Evolutionary conservation across 2,888 invertebrate genomes (phyloP), one percentile per base, ranked within the genome.

Genomic region (Chrysodeixis includens): DNA sequence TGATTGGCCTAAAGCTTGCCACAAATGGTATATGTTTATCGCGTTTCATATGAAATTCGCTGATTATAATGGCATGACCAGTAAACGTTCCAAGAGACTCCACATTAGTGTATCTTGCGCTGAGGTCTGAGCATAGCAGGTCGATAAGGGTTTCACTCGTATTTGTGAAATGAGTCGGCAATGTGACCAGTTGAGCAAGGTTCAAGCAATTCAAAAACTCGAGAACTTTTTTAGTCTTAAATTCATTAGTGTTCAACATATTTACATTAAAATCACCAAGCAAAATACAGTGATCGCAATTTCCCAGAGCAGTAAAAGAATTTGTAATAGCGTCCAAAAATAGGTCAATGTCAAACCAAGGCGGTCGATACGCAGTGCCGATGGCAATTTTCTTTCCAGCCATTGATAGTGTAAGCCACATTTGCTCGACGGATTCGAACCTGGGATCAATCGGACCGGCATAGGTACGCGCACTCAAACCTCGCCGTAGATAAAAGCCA

Each of bases 231-330:
- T n/a, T 14, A 0, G 40, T 56, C 22, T 56, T 56, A 12, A 20
- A 4, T 14, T 56, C 56, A 7, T 7, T n/a, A 1, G 0, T 9
- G 8, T 40, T 22, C 0, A 22, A 7, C 14, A 56, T 18, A 26
- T 56, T 56, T 12, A 35, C 49, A 46, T 73, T 73, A 54, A 76
- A 75, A 58, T 76, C 69, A 8, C 68, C 78, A 18, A 67, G 16
- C 16, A 75, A 32, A 16, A 75, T 49, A 35, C 1, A 35, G 12
- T 35, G 8, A 8, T 12, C 12, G 8, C 35, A 35, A 1, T 8
- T 35, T 6, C 5, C 3, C 35, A 35, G 12, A 1, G 35, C 3
- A 8, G 8, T 35, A 35, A 35, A 1, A 1, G 35, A 6, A 8
- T 10, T 8, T 1, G 59, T 51, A 0, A 74, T 16, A 0, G 66